Base-by-base conservation (phyloP, 2,888 invertebrate genomes). In the Cryptocheilus praepositus region DNA sequence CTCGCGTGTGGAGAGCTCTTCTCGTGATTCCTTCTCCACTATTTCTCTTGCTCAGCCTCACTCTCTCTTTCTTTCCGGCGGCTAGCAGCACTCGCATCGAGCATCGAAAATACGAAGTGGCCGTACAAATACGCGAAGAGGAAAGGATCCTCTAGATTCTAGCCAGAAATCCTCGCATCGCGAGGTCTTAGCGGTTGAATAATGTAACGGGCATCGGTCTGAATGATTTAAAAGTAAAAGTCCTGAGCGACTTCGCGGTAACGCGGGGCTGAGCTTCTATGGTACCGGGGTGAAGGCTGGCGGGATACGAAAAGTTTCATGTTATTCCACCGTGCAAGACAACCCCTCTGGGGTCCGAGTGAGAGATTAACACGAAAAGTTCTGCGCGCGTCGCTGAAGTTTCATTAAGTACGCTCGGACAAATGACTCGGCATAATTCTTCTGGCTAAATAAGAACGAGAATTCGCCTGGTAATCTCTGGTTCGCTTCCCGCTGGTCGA, bases 191-290 rank as follows among this genome's bases (percentile, higher is more conserved):
- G 80, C 77, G 79, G 78, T 80, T 84, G 86, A 85, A 86, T 85
- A 85, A 86, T 85, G 83, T 82, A 84, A 84, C 83, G 82, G 78
- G 82, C 83, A 82, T 82, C 77, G 79, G 79, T 76, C 79, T 83
- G 81, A 86, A 86, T 85, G 84, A 86, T 86, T 86, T 81, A 86
- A 84, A 84, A 85, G 82, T 83, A 82, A 81, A 84, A 85, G 85
- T 82, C 83, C 79, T 81, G 80, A 76, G 80, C 82, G 76, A 76
- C 77, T 77, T 77, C 77, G 70, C 56, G 61, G 54, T 46, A 61
- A 3, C 49, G 49, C 18, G 49, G 49, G 53, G 36, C 49, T 19
- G n/a, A 49, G 49, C 7, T 5, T 16, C 19, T 7, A 15, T 46
- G n/a, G 46, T 16, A 8, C 46, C 61, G 67, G 62, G 67, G 45